phyloP scores from a whole-genome alignment of 2,888 invertebrate species.

The Mimas tiliae region DNA sequence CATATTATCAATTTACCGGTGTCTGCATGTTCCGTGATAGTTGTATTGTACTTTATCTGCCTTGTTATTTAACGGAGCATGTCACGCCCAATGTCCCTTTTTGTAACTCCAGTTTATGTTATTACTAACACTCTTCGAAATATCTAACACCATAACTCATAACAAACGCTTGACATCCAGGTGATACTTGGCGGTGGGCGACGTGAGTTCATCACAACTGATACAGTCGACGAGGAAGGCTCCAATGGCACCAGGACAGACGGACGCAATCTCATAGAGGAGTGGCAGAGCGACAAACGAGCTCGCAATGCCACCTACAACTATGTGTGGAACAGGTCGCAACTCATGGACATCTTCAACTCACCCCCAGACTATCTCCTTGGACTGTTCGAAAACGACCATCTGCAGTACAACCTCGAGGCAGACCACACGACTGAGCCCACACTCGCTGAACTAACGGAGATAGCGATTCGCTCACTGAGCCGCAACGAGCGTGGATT shows the following conservation, averaged over 20 bases:
- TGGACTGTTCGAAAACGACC: slow-evolving; percentile 86
- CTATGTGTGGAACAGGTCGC: slow-evolving; percentile 85
- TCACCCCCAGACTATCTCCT: slow-evolving; percentile 85
- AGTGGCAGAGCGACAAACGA: slow-evolving; percentile 84
- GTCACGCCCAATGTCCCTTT: no score
- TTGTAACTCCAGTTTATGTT: no score
- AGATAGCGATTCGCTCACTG: slow-evolving; percentile 88
- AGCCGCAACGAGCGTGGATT: slow-evolving; percentile 87
- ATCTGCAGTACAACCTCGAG: slow-evolving; percentile 87
- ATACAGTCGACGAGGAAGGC: slow-evolving; percentile 77
- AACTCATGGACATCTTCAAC: slow-evolving; percentile 68
- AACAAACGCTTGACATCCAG: slow-evolving; percentile 48
- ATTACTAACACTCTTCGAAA: background rate
- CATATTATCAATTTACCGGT: background rate
- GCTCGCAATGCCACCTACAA: slow-evolving; percentile 55
- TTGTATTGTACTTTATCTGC: no score
- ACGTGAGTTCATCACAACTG: slow-evolving; percentile 84
- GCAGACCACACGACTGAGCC: slow-evolving; percentile 79
- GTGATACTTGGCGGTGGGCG: slow-evolving; percentile 91
- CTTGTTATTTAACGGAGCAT: no score
- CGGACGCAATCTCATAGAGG: slow-evolving; percentile 86
- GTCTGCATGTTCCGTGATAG: background rate
- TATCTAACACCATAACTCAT: background rate
- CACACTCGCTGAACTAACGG: slow-evolving; percentile 77
- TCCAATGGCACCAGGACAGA: slow-evolving; percentile 78